Evolutionary conservation across 2,113 vertebrate species (phyloP).

Genomic region (sheep (Ovis aries)): ARS-UI_Ramb_v3.0 NC_056055.1:199240001-199240500

Average conservation of each 20-base stretch:
- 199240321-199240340: background rate
- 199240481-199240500: conserved; percentile 94
- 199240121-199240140: background rate
- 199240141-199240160: background rate
- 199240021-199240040: background rate
- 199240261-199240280: background rate
- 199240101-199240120: background rate
- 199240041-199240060: background rate
- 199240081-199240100: background rate
- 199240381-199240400: conserved; percentile 90
- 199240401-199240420: conserved; percentile 94
- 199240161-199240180: background rate
- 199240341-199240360: background rate
- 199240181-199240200: background rate
- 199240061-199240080: background rate
- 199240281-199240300: background rate
- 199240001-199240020: background rate
- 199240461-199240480: conserved; percentile 93
- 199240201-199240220: background rate
- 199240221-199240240: background rate
- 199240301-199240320: background rate
- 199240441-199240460: conserved; percentile 90
- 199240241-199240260: background rate
- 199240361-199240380: conserved; percentile 74
- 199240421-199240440: conserved; percentile 96